phyloP scores from a whole-genome alignment of 2,888 invertebrate genomes.

The Gryllus longicercus region DNA sequence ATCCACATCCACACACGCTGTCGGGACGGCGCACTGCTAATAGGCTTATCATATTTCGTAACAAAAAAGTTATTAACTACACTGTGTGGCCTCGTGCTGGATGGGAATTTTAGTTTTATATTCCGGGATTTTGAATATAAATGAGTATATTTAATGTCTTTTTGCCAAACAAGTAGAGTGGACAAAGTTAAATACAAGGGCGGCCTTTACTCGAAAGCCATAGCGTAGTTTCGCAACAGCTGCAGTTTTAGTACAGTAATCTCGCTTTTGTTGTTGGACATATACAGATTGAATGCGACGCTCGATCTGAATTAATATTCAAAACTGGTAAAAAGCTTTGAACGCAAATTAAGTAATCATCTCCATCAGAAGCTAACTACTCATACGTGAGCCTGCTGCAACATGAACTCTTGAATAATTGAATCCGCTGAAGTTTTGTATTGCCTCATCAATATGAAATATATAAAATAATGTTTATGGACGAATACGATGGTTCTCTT shows the following conservation, averaged over 20 bases:
- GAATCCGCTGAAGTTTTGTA: too few relatives aligned
- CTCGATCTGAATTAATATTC: slow-evolving; percentile 1
- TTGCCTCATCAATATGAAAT: too few relatives aligned
- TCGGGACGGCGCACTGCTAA: not conserved
- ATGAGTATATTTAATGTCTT: not conserved
- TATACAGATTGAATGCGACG: not conserved
- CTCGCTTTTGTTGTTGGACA: not conserved
- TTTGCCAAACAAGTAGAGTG: slow-evolving; percentile 1
- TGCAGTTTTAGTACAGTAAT: not conserved
- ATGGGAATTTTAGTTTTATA: not conserved
- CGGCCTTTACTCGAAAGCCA: not conserved
- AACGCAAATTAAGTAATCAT: slow-evolving; percentile 6
- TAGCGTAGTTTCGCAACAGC: not conserved
- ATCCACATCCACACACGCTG: not conserved
- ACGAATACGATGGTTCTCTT: too few relatives aligned
- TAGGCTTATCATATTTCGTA: not conserved
- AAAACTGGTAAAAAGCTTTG: not conserved
- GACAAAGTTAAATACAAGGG: not conserved
- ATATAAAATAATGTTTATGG: too few relatives aligned
- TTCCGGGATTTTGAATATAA: slow-evolving; percentile 5
- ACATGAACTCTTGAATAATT: too few relatives aligned
- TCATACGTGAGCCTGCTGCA: too few relatives aligned
- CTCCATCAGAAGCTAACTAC: not conserved
- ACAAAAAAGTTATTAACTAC: not conserved
- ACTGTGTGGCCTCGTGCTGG: not conserved